phyloP scores from a whole-genome alignment of 1,140 invertebrate genomes.

The Andrena cerasifolii region DNA sequence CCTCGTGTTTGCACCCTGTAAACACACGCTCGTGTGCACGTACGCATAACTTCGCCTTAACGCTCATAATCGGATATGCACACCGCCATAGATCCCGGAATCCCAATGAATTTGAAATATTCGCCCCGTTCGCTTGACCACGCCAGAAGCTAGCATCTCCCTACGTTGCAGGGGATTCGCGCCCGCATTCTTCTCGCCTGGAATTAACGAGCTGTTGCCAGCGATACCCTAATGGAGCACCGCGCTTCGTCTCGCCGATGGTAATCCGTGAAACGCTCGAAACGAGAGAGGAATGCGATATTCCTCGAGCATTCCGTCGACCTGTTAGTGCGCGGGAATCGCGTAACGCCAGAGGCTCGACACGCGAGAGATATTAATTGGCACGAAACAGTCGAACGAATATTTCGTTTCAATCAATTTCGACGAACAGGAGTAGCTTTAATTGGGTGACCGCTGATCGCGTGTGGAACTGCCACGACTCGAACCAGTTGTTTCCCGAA shows the following conservation, averaged over 20 bases:
- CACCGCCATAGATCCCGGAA: slow-evolving; percentile 19
- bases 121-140: not conserved
- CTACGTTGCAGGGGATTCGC: not conserved
- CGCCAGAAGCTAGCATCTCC: not conserved
- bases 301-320: not conserved
- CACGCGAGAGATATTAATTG: slow-evolving; percentile 24
- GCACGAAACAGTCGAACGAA: not conserved
- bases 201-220: not conserved
- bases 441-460: slow-evolving; percentile 11
- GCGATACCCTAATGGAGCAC: no score
- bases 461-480: not conserved
- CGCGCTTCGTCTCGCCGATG: no score
- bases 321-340: no score
- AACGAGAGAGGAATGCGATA: not conserved
- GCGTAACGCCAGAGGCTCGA: not conserved
- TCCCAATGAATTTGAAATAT: slow-evolving; percentile 58
- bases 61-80: slow-evolving; percentile 49
- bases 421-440: slow-evolving; percentile 11
- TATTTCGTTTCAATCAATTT: slow-evolving; percentile 55
- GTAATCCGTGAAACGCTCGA: slow-evolving; percentile 8
- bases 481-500: slow-evolving; percentile 7
- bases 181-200: not conserved
- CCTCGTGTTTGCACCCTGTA: slow-evolving; percentile 54
- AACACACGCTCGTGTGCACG: slow-evolving; percentile 31
- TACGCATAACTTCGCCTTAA: slow-evolving; percentile 62